phyloP scores from a whole-genome alignment of 2,113 vertebrate species.

The Pagrus major region DNA sequence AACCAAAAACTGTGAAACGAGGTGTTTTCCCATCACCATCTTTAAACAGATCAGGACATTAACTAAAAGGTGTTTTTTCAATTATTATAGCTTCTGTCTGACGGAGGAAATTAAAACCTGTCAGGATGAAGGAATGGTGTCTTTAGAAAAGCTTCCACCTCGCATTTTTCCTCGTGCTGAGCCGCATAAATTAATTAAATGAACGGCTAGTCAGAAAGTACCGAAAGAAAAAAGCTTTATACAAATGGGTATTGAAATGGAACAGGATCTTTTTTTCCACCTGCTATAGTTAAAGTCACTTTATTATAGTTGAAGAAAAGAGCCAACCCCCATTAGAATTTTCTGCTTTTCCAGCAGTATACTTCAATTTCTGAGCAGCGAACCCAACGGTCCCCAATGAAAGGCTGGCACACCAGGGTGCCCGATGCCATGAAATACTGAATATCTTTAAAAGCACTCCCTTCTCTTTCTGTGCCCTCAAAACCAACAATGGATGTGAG shows the following conservation, averaged over 20 bases:
- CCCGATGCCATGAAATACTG: conserved; percentile 31
- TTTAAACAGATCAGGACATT: background rate
- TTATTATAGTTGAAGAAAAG: conserved; percentile 29
- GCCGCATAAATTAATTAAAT: conserved; percentile 55
- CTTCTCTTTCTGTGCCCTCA: background rate
- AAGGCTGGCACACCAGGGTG: conserved; percentile 36
- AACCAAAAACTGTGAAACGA: background rate
- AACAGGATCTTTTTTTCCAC: conserved; percentile 4
- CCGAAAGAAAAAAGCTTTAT: conserved; percentile 18
- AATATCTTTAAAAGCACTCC: conserved; percentile 16
- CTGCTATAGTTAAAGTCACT: conserved; percentile 20
- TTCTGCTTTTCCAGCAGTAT: conserved; percentile 29
- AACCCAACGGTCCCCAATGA: conserved; percentile 21
- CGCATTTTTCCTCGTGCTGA: conserved; percentile 6
- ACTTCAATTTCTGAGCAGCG: conserved; percentile 38
- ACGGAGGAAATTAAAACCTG: conserved; percentile 53
- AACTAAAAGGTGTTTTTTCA: conserved; percentile 35
- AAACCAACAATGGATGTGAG: conserved; percentile 13
- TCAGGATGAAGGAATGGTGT: conserved; percentile 36
- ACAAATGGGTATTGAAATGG: conserved; percentile 58
- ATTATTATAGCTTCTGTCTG: conserved; percentile 35
- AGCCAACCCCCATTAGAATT: conserved; percentile 32
- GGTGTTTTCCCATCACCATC: background rate
- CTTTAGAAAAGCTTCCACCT: conserved; percentile 34
- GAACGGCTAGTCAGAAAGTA: conserved; percentile 33